Evolutionary conservation across 2,113 vertebrate genomes (phyloP).

Genomic region (Epinephelus cyanopodus): DNA sequence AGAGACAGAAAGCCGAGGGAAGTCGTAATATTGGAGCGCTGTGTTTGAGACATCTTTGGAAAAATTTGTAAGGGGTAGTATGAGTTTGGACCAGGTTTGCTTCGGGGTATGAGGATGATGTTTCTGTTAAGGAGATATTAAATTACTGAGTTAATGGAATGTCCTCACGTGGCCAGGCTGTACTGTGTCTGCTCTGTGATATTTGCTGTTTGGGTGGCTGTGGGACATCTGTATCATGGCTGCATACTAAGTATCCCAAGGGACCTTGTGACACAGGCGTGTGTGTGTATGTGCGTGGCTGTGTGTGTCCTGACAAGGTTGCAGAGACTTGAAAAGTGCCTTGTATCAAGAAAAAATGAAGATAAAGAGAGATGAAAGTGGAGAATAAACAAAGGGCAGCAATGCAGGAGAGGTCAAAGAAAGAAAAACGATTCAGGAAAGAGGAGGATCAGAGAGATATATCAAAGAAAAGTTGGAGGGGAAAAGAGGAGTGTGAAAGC

Average conservation of each 20-base stretch:
- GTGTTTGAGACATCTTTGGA: conserved; percentile 6
- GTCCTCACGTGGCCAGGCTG: conserved; percentile 18
- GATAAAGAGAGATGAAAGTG: conserved; percentile 4
- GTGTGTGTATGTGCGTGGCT: neutral
- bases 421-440: conserved; percentile 18
- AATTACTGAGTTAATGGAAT: conserved; percentile 32
- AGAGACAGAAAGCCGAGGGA: conserved; percentile 7
- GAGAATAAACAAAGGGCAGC: neutral
- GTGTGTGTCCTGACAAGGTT: neutral
- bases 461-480: conserved; percentile 38
- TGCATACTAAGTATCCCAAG: conserved; percentile 27
- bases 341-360: conserved; percentile 14
- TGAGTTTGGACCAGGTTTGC: conserved; percentile 14
- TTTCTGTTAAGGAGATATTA: conserved; percentile 20
- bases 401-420: neutral
- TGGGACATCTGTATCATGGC: conserved; percentile 39
- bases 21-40: neutral
- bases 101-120: conserved; percentile 28
- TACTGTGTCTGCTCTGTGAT: conserved; percentile 16
- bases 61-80: neutral
- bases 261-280: conserved; percentile 1
- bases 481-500: conserved; percentile 9
- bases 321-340: neutral
- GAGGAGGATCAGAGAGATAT: neutral
- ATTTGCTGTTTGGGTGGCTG: conserved; percentile 25